These are phyloP conservation scores for Diacarnus erythraeanus DNA, from an alignment of 37 sponge, comb jelly and placozoan genomes.

Conservation along the genomic window DNA sequence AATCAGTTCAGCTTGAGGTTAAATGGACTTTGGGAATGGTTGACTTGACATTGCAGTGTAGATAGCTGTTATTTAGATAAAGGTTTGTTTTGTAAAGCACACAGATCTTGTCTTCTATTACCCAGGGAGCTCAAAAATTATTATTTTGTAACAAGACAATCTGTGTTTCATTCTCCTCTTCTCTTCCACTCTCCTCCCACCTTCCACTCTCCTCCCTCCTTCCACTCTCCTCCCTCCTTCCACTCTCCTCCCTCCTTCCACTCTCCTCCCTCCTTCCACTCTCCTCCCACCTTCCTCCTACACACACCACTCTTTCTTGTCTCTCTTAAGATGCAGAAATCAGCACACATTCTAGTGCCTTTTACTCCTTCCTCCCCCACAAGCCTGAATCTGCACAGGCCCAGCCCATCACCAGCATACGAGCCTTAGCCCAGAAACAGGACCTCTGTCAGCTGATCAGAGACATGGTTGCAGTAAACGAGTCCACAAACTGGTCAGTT, in stretches of 20 bases:
- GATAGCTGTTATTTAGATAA: no score
- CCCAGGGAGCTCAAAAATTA: no score
- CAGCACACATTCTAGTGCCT: constrained; percentile 54
- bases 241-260: background rate
- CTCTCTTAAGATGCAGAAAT: constrained; percentile 1
- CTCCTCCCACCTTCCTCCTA: background rate
- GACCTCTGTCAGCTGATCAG: constrained; percentile 91
- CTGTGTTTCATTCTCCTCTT: background rate
- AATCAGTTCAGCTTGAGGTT: no score
- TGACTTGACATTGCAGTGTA: no score
- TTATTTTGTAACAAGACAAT: background rate
- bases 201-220: background rate
- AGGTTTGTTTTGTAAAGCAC: no score
- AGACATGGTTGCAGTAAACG: constrained; percentile 87
- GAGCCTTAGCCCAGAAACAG: constrained; percentile 72
- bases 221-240: background rate
- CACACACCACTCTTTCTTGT: background rate
- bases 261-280: background rate
- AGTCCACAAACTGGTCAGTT: constrained; percentile 87
- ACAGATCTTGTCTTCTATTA: no score
- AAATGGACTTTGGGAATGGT: no score
- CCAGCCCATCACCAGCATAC: constrained; percentile 45
- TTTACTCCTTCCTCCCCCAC: constrained; percentile 82
- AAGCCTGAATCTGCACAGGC: constrained; percentile 12
- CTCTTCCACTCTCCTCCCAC: background rate